Evolutionary conservation across 1,140 invertebrate genomes (phyloP), one percentile per base, ranked within the genome.

Genomic region (Conus ventricosus): DNA sequence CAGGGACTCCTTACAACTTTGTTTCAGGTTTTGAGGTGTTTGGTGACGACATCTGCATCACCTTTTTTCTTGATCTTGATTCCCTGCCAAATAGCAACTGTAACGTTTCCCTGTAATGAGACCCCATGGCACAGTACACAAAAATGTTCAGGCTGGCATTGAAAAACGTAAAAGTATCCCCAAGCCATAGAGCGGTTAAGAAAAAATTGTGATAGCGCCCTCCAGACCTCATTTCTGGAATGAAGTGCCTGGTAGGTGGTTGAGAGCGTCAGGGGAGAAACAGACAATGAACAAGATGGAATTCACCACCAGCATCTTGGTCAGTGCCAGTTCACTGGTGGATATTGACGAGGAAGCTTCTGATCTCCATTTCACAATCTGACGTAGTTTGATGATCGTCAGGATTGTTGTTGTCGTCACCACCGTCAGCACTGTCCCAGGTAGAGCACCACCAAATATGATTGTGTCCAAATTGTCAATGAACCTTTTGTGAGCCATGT

Each of bases 221-320:
- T 7, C 55, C 84, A 27, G 60, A 7, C 1, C 27, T 60, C 25
- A 85, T 39, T 39, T 85, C 84, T 27, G 84, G 63, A 23, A 85
- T 1, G 15, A 85, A 39, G 5, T n/a, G 27, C 15, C 25, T 67
- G 5, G 1, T 6, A 27, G 39, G 7, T 20, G 11, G 1, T n/a
- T 60, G 5, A 85, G 11, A 27, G n/a, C 23, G 7, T 6, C 17
- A 0, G 84, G 84, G 1, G 25, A 20, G 25, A 85, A 7, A 67
- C 84, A 85, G 5, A 85, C 57, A 27, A 85, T 85, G 84, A 85
- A 85, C 25, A 85, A 39, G 8, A 67, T 39, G 10, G 84, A 63
- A 15, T 10, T 85, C 5, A 55, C 60, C 11, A 85, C 60, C 57
- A 85, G 84, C 84, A 85, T 85, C 39, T 85, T 85, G 25, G 84